Evolutionary conservation across 1,140 invertebrate species (phyloP).

Genomic region (Aphis craccivora): DNA sequence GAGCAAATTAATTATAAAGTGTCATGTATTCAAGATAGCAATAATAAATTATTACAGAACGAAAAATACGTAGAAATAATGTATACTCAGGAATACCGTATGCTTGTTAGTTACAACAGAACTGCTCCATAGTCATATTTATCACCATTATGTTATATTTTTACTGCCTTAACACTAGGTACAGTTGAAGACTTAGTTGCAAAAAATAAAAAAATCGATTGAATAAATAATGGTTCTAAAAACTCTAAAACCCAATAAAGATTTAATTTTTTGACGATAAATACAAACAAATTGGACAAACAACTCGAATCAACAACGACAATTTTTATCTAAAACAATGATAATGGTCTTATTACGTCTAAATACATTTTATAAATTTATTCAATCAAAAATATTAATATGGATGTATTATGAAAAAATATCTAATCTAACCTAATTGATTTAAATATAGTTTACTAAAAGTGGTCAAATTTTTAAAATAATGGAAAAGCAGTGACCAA

Average conservation of each 20-base stretch:
- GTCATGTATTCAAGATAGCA: not conserved
- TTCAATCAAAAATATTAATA: too few relatives aligned
- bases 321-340: too few relatives aligned
- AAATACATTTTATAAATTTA: too few relatives aligned
- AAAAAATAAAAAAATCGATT: not conserved
- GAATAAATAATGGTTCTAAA: not conserved
- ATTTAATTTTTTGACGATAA: not conserved
- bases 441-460: too few relatives aligned
- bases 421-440: too few relatives aligned
- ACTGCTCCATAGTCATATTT: too few relatives aligned
- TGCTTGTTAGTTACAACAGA: not conserved
- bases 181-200: not conserved
- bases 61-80: not conserved
- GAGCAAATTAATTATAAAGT: not conserved
- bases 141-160: not conserved
- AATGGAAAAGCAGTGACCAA: too few relatives aligned
- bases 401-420: too few relatives aligned
- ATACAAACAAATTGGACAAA: not conserved
- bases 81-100: not conserved
- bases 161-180: not conserved
- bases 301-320: too few relatives aligned
- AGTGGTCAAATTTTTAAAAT: too few relatives aligned
- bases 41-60: not conserved
- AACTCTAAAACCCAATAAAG: not conserved
- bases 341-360: too few relatives aligned